A percentile compares a stretch with the other conserved stretches of the same genome.
Conservation (phyloP, 2,797 vertebrate genomes). For the Mormyrops boulengeri region DNA sequence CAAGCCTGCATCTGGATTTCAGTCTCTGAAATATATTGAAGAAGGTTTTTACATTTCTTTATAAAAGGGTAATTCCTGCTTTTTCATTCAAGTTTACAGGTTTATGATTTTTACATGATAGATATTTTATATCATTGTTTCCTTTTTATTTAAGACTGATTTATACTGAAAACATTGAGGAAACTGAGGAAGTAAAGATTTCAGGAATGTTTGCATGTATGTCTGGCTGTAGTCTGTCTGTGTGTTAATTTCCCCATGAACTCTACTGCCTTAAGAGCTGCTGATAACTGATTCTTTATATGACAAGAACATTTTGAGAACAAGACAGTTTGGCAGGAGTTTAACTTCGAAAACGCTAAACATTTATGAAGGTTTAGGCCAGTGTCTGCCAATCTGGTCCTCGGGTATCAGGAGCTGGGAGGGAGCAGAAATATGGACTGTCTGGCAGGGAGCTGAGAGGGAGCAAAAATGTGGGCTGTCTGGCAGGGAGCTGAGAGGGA, state of each 20-base stretch:
- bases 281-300: slow-evolving; percentile 46
- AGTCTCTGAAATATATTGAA: slow-evolving; percentile 6
- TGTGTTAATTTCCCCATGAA: slow-evolving; percentile 34
- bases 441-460: neutral
- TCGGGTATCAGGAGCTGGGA: neutral
- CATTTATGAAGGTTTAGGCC: slow-evolving; percentile 39
- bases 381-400: neutral
- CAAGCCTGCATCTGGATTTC: slow-evolving; percentile 6
- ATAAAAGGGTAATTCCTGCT: slow-evolving; percentile 3
- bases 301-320: slow-evolving; percentile 30
- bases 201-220: slow-evolving; percentile 16
- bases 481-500: too few species aligned
- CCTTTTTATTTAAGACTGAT: slow-evolving; percentile 10
- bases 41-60: slow-evolving; percentile 5
- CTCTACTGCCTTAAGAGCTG: slow-evolving; percentile 41
- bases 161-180: neutral
- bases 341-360: slow-evolving; percentile 37
- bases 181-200: neutral
- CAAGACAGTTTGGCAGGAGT: slow-evolving; percentile 44
- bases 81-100: slow-evolving; percentile 9
- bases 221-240: slow-evolving; percentile 27
- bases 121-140: slow-evolving; percentile 4
- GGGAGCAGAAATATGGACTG: neutral
- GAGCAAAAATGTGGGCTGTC: too few species aligned
- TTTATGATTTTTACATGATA: slow-evolving; percentile 12